Evolutionary conservation across 2,888 invertebrate genomes (phyloP).

Genomic region (Bibio marci): DNA sequence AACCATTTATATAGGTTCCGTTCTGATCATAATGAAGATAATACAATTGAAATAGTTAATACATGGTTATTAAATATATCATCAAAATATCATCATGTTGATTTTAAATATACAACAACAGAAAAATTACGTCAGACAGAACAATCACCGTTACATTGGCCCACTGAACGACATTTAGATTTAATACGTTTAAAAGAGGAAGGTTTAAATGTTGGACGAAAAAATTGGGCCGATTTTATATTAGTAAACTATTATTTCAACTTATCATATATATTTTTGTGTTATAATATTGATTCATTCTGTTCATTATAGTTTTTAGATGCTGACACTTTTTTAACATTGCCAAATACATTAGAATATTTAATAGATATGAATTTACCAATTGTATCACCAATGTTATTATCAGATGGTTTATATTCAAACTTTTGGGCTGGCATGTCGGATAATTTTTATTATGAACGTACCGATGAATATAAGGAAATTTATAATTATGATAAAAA

Average conservation of each 20-base stretch:
- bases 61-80: constrained; percentile 49
- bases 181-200: constrained; percentile 63
- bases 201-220: constrained; percentile 51
- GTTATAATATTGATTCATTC: constrained; percentile 1
- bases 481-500: constrained; percentile 48
- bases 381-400: constrained; percentile 70
- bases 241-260: constrained; percentile 44
- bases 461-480: constrained; percentile 70
- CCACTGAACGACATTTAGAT: constrained; percentile 52
- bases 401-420: constrained; percentile 74
- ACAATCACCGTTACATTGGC: constrained; percentile 54
- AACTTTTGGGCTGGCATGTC: constrained; percentile 95
- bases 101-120: constrained; percentile 19
- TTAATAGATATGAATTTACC: constrained; percentile 44
- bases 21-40: constrained; percentile 74
- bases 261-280: not conserved
- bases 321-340: constrained; percentile 65
- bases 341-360: constrained; percentile 40
- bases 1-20: too few species aligned
- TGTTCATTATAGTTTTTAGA: constrained; percentile 53
- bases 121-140: constrained; percentile 34
- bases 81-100: constrained; percentile 52
- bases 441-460: constrained; percentile 59
- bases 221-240: constrained; percentile 76
- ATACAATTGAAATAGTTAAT: constrained; percentile 51